phyloP scores from a whole-genome alignment of 1,140 invertebrate genomes.

The Drosophila melanica region DNA sequence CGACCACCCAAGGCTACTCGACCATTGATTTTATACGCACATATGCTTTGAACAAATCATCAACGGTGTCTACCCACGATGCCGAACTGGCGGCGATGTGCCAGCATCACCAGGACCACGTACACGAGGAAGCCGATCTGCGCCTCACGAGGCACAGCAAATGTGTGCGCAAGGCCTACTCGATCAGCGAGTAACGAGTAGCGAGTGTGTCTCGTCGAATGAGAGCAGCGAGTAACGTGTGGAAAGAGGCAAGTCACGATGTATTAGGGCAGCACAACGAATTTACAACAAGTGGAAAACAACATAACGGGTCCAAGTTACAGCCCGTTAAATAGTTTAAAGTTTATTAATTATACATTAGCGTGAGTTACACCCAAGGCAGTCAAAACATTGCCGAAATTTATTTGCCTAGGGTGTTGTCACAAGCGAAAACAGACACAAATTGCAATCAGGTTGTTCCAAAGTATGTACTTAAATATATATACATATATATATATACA shows the following conservation, averaged over 20 bases:
- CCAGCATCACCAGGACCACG: conserved; percentile 72
- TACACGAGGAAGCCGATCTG: conserved; percentile 86
- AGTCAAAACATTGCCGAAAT: conserved; percentile 15
- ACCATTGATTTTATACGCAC: conserved; percentile 97
- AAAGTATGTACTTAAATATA: conserved; percentile 55
- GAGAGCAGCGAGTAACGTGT: conserved; percentile 38
- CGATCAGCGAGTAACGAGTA: conserved; percentile 85
- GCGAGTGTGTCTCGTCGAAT: background rate
- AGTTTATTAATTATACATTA: background rate
- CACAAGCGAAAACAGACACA: conserved; percentile 27
- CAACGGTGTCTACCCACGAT: conserved; percentile 75
- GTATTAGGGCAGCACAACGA: conserved; percentile 40
- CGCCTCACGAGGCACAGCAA: conserved; percentile 85
- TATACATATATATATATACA: conserved; percentile 55
- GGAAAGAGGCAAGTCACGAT: background rate
- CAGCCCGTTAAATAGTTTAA: conserved; percentile 25
- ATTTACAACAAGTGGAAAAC: conserved; percentile 41
- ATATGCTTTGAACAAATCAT: conserved; percentile 90
- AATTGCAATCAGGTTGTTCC: conserved; percentile 71
- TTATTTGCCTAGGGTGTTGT: conserved; percentile 3
- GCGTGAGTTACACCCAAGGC: background rate
- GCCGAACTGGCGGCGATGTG: conserved; percentile 85
- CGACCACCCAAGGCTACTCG: conserved; percentile 88
- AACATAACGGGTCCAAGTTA: conserved; percentile 4
- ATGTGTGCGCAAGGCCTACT: conserved; percentile 85